Evolutionary conservation across 1,140 invertebrate species (phyloP).

Genomic region (Drosophila sulfurigaster): DNA sequence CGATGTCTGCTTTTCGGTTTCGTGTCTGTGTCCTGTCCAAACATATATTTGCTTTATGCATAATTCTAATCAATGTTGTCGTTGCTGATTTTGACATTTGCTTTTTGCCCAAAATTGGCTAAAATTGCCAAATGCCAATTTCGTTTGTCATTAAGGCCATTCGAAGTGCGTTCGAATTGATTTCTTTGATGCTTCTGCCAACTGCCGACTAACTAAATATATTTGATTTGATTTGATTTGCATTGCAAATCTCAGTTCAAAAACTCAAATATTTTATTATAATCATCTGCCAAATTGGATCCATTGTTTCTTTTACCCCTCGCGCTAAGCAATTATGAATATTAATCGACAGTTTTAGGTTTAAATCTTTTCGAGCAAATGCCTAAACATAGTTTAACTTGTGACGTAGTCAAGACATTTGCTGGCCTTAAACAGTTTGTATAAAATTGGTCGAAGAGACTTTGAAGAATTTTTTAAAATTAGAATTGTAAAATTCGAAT

Average conservation of each 20-base stretch:
- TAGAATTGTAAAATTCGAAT: neutral
- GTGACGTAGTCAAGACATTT: neutral
- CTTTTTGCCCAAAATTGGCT: constrained; percentile 37
- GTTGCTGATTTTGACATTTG: constrained; percentile 55
- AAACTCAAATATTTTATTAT: constrained; percentile 16
- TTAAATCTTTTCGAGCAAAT: constrained; percentile 23
- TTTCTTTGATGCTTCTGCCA: constrained; percentile 17
- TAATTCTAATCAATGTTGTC: constrained; percentile 49
- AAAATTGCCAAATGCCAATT: constrained; percentile 36
- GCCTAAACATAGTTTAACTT: neutral
- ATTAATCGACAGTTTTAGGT: constrained; percentile 3
- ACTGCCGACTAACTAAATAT: neutral
- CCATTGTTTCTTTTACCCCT: constrained; percentile 18
- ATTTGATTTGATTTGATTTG: constrained; percentile 17
- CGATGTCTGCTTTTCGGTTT: neutral
- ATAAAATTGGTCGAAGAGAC: neutral
- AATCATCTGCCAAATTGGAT: constrained; percentile 21
- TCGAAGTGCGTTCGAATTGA: constrained; percentile 28
- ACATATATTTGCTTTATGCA: constrained; percentile 25
- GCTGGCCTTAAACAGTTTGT: constrained; percentile 10
- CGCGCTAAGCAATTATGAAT: constrained; percentile 19
- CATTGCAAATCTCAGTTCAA: constrained; percentile 31
- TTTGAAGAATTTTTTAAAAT: neutral
- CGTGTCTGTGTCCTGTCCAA: constrained; percentile 13
- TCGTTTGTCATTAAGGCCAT: constrained; percentile 25